Evolutionary conservation across 2,113 vertebrate genomes (phyloP), one percentile per base, ranked within the genome.

Genomic region (Benitochromis conjunctus): DNA sequence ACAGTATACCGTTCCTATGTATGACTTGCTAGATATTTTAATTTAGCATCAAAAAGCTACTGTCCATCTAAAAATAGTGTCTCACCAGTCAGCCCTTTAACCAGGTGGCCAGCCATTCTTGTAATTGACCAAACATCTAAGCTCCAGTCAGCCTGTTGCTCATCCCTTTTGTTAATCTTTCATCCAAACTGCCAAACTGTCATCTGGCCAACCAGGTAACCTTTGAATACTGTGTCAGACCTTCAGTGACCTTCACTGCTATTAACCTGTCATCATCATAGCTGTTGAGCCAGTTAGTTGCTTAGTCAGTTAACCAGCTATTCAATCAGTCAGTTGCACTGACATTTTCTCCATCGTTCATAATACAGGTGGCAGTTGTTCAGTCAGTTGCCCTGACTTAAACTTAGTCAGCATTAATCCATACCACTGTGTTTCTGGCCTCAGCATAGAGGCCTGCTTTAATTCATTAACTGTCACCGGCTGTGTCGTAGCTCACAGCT

Each of bases 391-490:
- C 6, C 64, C 31, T 24, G 16, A 21, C n/a, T 71, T 56, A 55
- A 83, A 85, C 81, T 66, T 74, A 60, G 79, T 69, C 82, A 86
- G 62, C 89, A 78, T 92, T 84, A 88, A 83, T 81, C 85, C 76
- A 62, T 82, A 57, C 43, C 88, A 86, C 91, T 92, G 91, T 92
- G 92, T 90, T 87, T 84, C 83, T 87, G 79, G 57, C 81, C 66
- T 64, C 84, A 89, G 83, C 82, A 19, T 80, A 51, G 81, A 86
- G 78, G 64, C 82, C 83, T 46, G 69, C 77, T 87, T 41, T 85
- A 74, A 87, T 89, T 91, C 82, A 86, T 82, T 71, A 82, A 81
- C 79, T 57, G 83, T 60, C 78, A 60, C 74, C 88, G 76, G 56
- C 77, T 89, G 58, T 71, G 82, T 71, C 81, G 77, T 84, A 43